These are phyloP conservation scores for Cavia aperea DNA, from an alignment of 2,113 vertebrate species.

Conservation along the genomic window DNA sequence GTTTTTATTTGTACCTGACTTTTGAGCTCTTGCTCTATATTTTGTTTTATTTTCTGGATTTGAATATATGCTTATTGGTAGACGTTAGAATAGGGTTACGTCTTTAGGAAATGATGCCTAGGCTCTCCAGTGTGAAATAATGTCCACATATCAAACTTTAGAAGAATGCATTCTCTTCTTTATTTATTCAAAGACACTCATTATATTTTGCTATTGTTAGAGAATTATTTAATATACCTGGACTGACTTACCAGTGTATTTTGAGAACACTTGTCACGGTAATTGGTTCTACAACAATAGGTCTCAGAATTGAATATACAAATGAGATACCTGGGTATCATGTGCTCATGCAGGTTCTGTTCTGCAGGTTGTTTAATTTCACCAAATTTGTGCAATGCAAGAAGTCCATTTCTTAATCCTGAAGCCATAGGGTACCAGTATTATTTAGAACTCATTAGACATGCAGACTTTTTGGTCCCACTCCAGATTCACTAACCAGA, in stretches of 20 bases:
- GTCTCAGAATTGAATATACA: background rate
- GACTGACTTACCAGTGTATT: background rate
- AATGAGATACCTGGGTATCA: background rate
- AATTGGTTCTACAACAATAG: background rate
- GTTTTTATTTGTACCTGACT: background rate
- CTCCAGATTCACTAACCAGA: background rate
- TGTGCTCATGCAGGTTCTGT: background rate
- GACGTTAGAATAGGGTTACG: background rate
- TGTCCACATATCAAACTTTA: background rate
- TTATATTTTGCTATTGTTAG: background rate
- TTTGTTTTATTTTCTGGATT: background rate
- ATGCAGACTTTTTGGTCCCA: background rate
- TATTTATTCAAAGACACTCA: background rate
- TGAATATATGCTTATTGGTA: background rate
- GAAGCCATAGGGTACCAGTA: background rate
- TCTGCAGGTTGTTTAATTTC: slow-evolving; percentile 5
- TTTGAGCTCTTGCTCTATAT: background rate
- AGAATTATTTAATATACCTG: background rate
- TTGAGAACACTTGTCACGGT: background rate
- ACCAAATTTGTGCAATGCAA: background rate
- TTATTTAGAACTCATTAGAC: background rate
- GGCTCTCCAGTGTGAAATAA: background rate
- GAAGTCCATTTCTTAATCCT: background rate
- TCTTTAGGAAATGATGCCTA: background rate
- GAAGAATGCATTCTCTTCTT: slow-evolving; percentile 12